Evolutionary conservation across 2,888 invertebrate species (phyloP).

Genomic region (Tanytarsus gracilentus): DNA sequence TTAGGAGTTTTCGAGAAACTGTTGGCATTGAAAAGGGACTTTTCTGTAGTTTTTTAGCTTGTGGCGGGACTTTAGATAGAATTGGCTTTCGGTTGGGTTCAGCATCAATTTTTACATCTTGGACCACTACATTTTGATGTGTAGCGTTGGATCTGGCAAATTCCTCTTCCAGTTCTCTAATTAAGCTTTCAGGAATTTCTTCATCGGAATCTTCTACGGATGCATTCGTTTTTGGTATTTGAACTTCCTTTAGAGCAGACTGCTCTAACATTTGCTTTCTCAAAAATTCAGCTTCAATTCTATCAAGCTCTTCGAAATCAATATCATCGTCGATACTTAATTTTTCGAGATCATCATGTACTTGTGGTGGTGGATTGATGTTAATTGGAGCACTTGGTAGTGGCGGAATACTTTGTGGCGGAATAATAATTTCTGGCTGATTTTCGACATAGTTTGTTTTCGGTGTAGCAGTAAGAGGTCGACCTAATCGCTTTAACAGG

Average conservation of each 20-base stretch:
- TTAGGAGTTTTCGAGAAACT: too few species aligned
- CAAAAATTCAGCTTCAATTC: not conserved
- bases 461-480: constrained; percentile 41
- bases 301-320: not conserved
- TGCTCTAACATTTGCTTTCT: not conserved
- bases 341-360: not conserved
- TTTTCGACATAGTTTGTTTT: constrained; percentile 25
- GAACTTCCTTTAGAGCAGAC: not conserved
- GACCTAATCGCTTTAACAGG: constrained; percentile 44
- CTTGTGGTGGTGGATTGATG: not conserved
- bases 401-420: not conserved
- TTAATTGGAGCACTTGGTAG: not conserved
- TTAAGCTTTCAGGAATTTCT: too few species aligned
- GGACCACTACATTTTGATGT: too few species aligned
- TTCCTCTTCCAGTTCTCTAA: too few species aligned
- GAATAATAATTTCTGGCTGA: not conserved
- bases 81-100: not conserved
- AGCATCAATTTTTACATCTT: not conserved
- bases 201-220: too few species aligned
- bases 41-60: too few species aligned
- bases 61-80: too few species aligned
- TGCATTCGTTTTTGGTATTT: not conserved
- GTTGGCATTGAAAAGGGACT: too few species aligned
- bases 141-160: too few species aligned
- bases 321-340: constrained; percentile 14